These are phyloP conservation scores for Stenotaenia linearis DNA, from an alignment of 2,888 invertebrate genomes.

Conservation along the genomic window DNA sequence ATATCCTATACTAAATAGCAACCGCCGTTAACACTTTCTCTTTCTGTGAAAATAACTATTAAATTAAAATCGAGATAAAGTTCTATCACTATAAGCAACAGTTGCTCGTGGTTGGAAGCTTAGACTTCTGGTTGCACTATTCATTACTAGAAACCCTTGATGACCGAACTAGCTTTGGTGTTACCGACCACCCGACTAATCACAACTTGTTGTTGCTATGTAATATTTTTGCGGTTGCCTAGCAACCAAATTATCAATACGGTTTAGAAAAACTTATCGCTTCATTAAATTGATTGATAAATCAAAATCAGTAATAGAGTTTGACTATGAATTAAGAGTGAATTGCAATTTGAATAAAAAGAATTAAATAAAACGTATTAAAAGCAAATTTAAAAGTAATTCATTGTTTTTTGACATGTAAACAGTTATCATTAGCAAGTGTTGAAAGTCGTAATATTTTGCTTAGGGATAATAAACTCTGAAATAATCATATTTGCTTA, in stretches of 20 bases:
- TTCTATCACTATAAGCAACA: not conserved
- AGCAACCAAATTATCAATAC: not conserved
- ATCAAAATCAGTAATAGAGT: too few relatives aligned
- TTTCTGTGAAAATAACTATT: not conserved
- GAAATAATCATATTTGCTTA: too few relatives aligned
- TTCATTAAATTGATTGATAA: not conserved
- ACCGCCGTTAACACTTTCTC: too few relatives aligned
- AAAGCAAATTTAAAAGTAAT: too few relatives aligned
- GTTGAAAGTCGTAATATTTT: too few relatives aligned
- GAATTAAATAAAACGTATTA: too few relatives aligned
- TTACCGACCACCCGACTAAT: not conserved
- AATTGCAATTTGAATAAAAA: not conserved
- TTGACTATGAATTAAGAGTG: not conserved
- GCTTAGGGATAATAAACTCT: too few relatives aligned
- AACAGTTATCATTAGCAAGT: too few relatives aligned
- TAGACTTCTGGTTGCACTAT: not conserved
- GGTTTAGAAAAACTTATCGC: too few relatives aligned
- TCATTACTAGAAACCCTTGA: constrained; percentile 28
- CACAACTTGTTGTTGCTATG: not conserved
- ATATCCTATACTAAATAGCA: too few relatives aligned
- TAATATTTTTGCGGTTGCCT: not conserved
- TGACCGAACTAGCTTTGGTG: not conserved
- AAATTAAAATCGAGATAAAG: too few relatives aligned
- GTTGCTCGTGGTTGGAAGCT: not conserved
- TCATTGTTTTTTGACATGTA: too few relatives aligned